Base-by-base conservation (phyloP, 2,113 vertebrate genomes). In the Esox niger region DNA sequence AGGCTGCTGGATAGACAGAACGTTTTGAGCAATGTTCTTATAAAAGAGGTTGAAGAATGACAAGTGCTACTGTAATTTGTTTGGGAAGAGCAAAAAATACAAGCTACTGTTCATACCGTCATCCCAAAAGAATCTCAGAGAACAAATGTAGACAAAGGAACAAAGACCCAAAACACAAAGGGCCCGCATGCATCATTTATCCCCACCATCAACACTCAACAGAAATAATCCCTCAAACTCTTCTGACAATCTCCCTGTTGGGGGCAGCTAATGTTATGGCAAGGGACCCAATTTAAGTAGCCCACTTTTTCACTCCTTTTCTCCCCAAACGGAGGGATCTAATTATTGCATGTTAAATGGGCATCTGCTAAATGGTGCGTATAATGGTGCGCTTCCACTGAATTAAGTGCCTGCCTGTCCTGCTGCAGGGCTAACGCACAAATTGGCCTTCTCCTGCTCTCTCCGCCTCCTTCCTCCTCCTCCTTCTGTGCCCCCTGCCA, bases 281-380 rank as follows among this genome's bases (percentile, higher is more conserved):
- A 84, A 76, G 86, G 84, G 83, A 85, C 80, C 82, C 83, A 77
- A 79, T 88, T 88, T 86, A 89, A 87, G 80, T 79, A 82, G 80
- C 57, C 78, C 66, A 75, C 74, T 32, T 88, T 79, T 80, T 68
- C 25, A 54, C 64, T 61, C 66, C 71, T 77, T 11, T 55, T 60
- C 70, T 56, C 78, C 70, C 77, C 70, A 79, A 88, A 87, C 62
- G 82, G 85, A 80, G 86, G 88, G 87, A 89, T 90, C 89, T 90
- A 91, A 92, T 91, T 91, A 92, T 90, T 91, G 90, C 89, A 90
- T 92, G 90, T 91, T 91, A 92, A 92, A 91, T 90, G 88, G 89
- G 90, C 90, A 90, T 90, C 90, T 91, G 91, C 88, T 90, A 92
- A 91, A 92, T 89, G 88, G 89, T 86, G 87, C 90, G 86, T 90